These are phyloP conservation scores for Sakesphorus luctuosus DNA, from an alignment of 2,113 vertebrate genomes.

Conservation along the genomic window DNA sequence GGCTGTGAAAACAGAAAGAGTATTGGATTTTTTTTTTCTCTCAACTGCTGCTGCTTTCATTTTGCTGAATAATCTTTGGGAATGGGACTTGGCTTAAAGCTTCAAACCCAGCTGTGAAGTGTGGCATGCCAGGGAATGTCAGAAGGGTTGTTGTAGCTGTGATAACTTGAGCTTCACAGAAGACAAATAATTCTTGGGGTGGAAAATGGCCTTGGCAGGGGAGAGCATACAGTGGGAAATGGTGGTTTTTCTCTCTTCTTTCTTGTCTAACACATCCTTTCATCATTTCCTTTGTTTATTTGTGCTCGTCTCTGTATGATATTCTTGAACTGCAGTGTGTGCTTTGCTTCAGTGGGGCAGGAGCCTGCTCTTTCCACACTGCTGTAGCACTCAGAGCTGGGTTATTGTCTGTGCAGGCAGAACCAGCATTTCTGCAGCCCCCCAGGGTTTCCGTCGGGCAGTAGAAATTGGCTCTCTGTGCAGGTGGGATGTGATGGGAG, in stretches of 20 bases:
- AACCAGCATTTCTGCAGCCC: accelerated
- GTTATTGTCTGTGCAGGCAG: not conserved
- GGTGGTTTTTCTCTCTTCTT: not conserved
- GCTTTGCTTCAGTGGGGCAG: not conserved
- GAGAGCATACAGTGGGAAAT: not conserved
- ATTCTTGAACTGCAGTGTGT: not conserved
- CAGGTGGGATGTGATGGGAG: not conserved
- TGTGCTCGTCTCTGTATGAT: not conserved
- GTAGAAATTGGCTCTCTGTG: not conserved
- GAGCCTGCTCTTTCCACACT: not conserved
- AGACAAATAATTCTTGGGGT: not conserved
- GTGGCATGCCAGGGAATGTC: not conserved
- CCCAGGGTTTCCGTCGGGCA: not conserved
- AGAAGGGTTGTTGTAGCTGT: not conserved
- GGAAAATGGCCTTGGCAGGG: not conserved
- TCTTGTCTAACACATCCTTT: not conserved
- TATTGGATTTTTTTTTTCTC: not conserved
- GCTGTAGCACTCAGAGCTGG: not conserved
- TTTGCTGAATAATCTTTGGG: slow-evolving; percentile 50
- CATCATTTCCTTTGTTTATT: not conserved
- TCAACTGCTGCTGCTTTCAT: slow-evolving; percentile 25
- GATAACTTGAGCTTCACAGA: not conserved
- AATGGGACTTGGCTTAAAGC: not conserved
- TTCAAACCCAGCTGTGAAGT: slow-evolving; percentile 38
- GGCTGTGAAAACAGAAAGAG: slow-evolving; percentile 24